Evolutionary conservation across 2,113 vertebrate species (phyloP).

Genomic region (Leptosomus discolor): DNA sequence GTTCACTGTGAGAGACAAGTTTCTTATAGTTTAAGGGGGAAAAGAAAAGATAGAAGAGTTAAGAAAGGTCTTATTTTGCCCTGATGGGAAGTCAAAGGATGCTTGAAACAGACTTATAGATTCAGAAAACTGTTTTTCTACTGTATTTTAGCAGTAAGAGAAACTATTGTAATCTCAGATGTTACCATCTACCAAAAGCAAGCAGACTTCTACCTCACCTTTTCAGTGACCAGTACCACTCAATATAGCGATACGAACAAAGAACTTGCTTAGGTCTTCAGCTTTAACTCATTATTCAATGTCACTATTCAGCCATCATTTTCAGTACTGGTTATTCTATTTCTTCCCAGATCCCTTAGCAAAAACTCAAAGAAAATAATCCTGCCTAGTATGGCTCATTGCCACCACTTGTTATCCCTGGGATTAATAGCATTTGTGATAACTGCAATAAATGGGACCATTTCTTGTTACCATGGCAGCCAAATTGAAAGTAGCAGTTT

Average conservation of each 20-base stretch:
- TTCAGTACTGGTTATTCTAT: neutral
- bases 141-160: neutral
- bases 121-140: neutral
- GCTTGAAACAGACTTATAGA: neutral
- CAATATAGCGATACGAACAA: neutral
- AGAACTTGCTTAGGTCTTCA: neutral
- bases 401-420: neutral
- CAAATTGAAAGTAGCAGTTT: constrained; percentile 18
- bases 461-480: constrained; percentile 59
- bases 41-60: neutral
- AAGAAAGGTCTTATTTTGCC: neutral
- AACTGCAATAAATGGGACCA: constrained; percentile 33
- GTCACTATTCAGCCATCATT: neutral
- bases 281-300: neutral
- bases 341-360: neutral
- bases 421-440: constrained; percentile 46
- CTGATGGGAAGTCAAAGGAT: neutral
- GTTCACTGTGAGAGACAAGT: neutral
- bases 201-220: neutral
- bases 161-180: neutral
- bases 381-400: neutral
- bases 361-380: constrained; percentile 9
- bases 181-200: neutral
- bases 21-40: neutral
- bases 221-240: neutral